phyloP scores from a whole-genome alignment of 2,113 vertebrate species.

The Thomomys bottae region DNA sequence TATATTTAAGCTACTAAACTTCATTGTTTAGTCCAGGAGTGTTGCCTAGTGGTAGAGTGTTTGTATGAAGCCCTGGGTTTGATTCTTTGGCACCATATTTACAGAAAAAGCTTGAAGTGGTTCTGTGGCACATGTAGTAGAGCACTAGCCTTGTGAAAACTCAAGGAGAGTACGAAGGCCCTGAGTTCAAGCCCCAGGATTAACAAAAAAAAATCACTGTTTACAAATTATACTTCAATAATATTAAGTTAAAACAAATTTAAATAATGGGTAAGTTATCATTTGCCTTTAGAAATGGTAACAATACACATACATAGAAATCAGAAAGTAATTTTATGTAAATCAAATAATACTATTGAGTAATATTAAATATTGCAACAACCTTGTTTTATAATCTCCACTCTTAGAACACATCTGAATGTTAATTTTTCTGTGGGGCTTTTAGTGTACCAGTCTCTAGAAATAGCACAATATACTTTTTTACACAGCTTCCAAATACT shows the following conservation, averaged over 20 bases:
- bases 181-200: too few relatives aligned
- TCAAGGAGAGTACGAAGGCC: too few relatives aligned
- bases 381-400: not conserved
- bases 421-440: not conserved
- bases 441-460: not conserved
- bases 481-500: not conserved
- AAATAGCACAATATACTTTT: not conserved
- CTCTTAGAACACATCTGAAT: not conserved
- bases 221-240: not conserved
- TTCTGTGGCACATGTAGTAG: too few relatives aligned
- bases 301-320: not conserved
- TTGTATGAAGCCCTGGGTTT: too few relatives aligned
- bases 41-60: too few relatives aligned
- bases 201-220: too few relatives aligned
- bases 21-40: too few relatives aligned
- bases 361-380: not conserved
- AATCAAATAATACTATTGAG: not conserved
- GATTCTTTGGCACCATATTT: too few relatives aligned
- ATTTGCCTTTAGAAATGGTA: conserved; percentile 1
- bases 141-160: too few relatives aligned
- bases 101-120: too few relatives aligned
- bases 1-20: not conserved
- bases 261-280: not conserved
- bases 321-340: not conserved
- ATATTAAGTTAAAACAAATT: not conserved